Evolutionary conservation across 2,113 vertebrate species (phyloP).

Genomic region (Alectura lathami): DNA sequence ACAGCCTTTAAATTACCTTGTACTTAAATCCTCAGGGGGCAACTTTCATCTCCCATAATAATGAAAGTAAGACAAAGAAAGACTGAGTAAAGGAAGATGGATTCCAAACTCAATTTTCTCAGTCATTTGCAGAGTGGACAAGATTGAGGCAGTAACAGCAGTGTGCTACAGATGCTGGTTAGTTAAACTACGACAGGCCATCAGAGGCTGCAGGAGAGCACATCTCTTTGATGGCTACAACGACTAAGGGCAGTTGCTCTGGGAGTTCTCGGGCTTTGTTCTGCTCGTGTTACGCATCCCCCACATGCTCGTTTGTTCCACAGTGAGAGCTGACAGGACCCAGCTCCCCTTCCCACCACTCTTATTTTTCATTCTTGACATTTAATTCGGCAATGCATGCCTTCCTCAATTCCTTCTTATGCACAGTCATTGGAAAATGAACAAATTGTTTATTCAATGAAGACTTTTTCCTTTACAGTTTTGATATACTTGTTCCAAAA

Average conservation of each 20-base stretch:
- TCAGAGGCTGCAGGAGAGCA: not conserved
- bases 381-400: not conserved
- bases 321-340: not conserved
- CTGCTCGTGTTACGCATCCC: not conserved
- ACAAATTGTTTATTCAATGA: not conserved
- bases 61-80: conserved; percentile 8
- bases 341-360: not conserved
- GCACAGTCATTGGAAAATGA: not conserved
- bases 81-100: not conserved
- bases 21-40: not conserved
- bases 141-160: not conserved
- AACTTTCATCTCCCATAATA: not conserved
- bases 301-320: accelerated
- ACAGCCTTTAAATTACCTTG: not conserved
- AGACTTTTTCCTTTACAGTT: not conserved
- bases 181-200: not conserved
- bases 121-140: not conserved
- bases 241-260: not conserved
- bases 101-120: conserved; percentile 12
- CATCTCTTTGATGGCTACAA: not conserved
- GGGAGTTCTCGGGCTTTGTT: not conserved
- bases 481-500: not conserved
- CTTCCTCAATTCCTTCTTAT: not conserved
- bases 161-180: not conserved
- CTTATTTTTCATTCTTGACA: conserved; percentile 40